Conservation (phyloP, 2,888 invertebrate species). For the Argyresthia goedartella region DNA sequence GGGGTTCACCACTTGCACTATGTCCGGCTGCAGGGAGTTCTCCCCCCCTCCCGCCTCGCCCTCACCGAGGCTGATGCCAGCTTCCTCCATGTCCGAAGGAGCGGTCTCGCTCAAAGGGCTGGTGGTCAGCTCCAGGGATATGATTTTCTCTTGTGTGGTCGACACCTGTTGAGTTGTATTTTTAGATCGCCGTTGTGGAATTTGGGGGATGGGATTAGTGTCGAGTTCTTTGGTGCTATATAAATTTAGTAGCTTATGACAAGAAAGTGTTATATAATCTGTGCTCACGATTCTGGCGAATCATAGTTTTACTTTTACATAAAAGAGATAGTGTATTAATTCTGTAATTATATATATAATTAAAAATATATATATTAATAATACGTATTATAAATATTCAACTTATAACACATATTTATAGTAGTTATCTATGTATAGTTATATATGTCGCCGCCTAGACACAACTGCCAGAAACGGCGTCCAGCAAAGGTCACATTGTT, state of each 20-base stretch:
- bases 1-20: conserved; percentile 67
- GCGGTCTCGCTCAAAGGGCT: conserved; percentile 73
- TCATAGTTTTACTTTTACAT: too few relatives aligned
- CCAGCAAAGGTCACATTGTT: too few relatives aligned
- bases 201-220: not conserved
- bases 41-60: conserved; percentile 52
- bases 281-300: too few relatives aligned
- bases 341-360: too few relatives aligned
- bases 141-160: conserved; percentile 91
- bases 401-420: too few relatives aligned
- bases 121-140: conserved; percentile 86
- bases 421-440: too few relatives aligned
- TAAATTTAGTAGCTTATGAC: not conserved
- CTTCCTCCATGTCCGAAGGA: conserved; percentile 45
- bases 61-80: conserved; percentile 45
- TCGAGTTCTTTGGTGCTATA: not conserved
- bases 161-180: conserved; percentile 75
- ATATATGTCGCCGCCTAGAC: too few relatives aligned
- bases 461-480: too few relatives aligned
- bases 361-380: too few relatives aligned
- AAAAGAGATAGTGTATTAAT: too few relatives aligned
- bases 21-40: conserved; percentile 65
- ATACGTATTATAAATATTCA: too few relatives aligned
- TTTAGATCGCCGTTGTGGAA: not conserved
- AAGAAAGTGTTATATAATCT: not conserved